phyloP scores from a whole-genome alignment of 2,797 vertebrate species.

The Rhincodon typus region DNA sequence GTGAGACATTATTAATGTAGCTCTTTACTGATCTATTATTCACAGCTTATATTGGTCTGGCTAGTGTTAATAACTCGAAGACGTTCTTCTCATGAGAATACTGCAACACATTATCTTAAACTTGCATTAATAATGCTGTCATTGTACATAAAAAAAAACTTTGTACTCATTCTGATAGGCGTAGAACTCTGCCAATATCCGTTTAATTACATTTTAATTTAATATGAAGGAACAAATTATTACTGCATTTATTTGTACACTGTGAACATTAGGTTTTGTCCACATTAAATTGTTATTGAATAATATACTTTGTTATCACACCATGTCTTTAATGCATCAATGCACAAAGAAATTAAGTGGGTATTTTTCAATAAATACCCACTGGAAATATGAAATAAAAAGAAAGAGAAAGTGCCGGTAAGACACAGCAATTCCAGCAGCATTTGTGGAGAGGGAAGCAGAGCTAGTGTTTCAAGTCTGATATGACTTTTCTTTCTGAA shows the following conservation, averaged over 20 bases:
- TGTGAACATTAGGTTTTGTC: background rate
- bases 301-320: background rate
- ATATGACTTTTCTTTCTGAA: too few species aligned
- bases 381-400: too few species aligned
- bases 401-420: too few species aligned
- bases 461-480: too few species aligned
- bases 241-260: background rate
- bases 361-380: background rate
- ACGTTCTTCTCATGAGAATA: background rate
- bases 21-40: background rate
- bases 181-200: background rate
- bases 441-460: too few species aligned
- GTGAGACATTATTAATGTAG: background rate
- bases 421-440: too few species aligned
- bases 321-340: background rate
- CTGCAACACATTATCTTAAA: background rate
- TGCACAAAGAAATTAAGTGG: background rate
- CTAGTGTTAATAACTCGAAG: background rate
- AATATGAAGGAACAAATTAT: background rate
- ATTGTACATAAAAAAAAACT: slow-evolving; percentile 4
- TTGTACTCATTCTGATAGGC: background rate
- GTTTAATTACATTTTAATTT: slow-evolving; percentile 3
- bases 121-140: slow-evolving; percentile 21
- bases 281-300: background rate
- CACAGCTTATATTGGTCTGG: background rate